Conservation (phyloP, 2,888 invertebrate genomes). For the Odontomyia ornata region DNA sequence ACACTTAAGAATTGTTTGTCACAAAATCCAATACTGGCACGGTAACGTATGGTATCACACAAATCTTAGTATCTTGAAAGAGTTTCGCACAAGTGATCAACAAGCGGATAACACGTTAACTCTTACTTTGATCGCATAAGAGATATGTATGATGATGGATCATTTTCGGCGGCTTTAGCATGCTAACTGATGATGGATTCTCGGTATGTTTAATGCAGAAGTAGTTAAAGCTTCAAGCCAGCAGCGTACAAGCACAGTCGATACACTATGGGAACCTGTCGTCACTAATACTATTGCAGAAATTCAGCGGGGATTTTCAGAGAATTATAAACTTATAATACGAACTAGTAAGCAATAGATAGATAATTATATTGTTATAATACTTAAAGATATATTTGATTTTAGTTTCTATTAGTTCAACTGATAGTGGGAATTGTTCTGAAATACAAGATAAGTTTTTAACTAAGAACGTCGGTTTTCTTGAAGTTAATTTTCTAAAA, state of each 20-base stretch:
- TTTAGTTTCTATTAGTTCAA: no score
- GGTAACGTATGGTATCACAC: not conserved
- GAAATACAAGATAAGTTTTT: no score
- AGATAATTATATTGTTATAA: no score
- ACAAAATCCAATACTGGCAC: constrained; percentile 11
- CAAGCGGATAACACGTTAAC: constrained; percentile 32
- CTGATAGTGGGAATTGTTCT: no score
- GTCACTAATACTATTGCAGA: constrained; percentile 20
- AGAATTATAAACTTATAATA: no score
- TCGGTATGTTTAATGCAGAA: not conserved
- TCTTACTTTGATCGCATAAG: constrained; percentile 30
- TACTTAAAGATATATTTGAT: no score
- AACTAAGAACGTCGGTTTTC: no score
- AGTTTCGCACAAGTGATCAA: constrained; percentile 32
- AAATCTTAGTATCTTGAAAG: not conserved
- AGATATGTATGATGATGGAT: constrained; percentile 34
- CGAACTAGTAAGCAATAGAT: no score
- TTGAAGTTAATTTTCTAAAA: no score
- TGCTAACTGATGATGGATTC: constrained; percentile 36
- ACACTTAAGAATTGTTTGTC: not conserved
- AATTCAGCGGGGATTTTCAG: not conserved
- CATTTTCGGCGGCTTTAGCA: constrained; percentile 39
- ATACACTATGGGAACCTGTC: constrained; percentile 34
- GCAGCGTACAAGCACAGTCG: not conserved
- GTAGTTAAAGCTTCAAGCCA: not conserved